These are phyloP conservation scores for Phainopepla nitens DNA, from an alignment of 2,113 vertebrate species.

Conservation along the genomic window DNA sequence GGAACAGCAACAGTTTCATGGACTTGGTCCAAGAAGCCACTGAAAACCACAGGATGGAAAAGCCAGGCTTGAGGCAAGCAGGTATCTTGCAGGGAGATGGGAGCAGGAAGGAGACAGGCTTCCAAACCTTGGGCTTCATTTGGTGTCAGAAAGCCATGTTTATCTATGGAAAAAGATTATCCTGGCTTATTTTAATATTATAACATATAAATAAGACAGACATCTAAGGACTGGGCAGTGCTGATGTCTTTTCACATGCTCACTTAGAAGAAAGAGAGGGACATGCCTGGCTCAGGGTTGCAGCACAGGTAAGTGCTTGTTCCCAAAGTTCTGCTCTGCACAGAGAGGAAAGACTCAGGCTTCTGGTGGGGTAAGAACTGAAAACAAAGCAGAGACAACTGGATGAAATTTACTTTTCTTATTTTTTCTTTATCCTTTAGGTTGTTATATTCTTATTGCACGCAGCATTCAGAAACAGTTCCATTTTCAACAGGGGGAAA, in stretches of 20 bases:
- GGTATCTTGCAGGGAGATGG: background rate
- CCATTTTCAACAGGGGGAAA: background rate
- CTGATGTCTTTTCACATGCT: background rate
- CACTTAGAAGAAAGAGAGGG: background rate
- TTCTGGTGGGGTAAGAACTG: background rate
- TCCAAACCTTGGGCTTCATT: background rate
- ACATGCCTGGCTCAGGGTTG: background rate
- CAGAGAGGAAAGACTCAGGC: background rate
- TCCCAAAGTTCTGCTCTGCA: background rate
- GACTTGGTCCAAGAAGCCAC: background rate
- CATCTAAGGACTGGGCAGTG: background rate
- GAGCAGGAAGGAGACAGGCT: background rate
- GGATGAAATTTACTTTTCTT: background rate
- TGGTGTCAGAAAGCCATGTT: background rate
- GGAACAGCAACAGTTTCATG: background rate
- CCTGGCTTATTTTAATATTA: background rate
- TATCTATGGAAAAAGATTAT: background rate
- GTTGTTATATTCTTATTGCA: background rate
- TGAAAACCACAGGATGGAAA: background rate
- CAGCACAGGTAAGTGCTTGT: rapidly evolving
- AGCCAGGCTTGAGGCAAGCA: background rate
- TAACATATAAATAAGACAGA: background rate
- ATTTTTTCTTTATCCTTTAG: background rate
- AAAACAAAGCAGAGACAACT: background rate
- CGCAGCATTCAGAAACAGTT: background rate